Conservation (phyloP, 1,140 invertebrate genomes). For the Trichomalopsis sarcophagae region DNA sequence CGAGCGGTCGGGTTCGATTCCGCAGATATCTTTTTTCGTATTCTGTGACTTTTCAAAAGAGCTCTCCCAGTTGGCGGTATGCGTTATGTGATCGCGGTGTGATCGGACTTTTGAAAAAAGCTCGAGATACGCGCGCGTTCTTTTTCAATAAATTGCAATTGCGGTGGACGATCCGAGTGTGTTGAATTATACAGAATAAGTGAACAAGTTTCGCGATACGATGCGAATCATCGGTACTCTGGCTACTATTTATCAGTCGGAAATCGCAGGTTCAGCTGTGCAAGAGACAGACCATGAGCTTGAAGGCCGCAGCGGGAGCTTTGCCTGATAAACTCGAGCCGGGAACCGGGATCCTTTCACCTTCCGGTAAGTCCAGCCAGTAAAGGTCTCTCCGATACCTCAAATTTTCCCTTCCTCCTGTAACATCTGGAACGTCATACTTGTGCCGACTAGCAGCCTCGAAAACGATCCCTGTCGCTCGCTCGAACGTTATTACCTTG, state of each 20-base stretch:
- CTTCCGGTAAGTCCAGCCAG: constrained; percentile 12
- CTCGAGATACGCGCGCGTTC: too few relatives aligned
- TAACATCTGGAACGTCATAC: too few relatives aligned
- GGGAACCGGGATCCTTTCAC: background rate
- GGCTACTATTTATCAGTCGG: background rate
- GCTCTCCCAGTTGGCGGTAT: too few relatives aligned
- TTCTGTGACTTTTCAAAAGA: too few relatives aligned
- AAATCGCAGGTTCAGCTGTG: too few relatives aligned
- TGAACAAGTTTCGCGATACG: background rate
- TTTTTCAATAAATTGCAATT: too few relatives aligned
- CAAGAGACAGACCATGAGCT: constrained; percentile 15
- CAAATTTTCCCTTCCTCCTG: too few relatives aligned
- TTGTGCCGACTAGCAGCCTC: background rate
- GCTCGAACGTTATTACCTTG: background rate
- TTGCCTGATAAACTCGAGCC: constrained; percentile 23
- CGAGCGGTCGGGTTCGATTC: constrained; percentile 52
- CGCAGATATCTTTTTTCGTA: background rate
- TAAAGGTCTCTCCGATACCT: too few relatives aligned
- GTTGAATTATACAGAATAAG: too few relatives aligned
- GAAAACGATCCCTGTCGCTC: too few relatives aligned
- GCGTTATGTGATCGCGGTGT: background rate
- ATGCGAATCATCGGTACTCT: background rate
- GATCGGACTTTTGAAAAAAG: background rate
- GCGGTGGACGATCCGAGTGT: too few relatives aligned
- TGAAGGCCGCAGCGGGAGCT: background rate